Evolutionary conservation across 2,888 invertebrate genomes (phyloP).

Genomic region (Dryocosmus kuriphilus): DNA sequence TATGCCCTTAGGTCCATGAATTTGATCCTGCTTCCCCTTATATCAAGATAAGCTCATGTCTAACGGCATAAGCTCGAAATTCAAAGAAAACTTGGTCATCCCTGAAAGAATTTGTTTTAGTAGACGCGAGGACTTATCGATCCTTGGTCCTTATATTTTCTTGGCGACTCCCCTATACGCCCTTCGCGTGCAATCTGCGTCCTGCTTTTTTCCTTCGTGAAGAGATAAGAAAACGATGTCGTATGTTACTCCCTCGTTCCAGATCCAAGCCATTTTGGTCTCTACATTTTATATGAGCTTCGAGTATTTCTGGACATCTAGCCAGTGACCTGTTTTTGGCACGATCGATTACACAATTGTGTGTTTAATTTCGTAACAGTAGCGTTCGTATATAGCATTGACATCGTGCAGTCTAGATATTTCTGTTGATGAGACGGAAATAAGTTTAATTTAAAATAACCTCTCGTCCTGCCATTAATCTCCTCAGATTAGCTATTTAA

Average conservation of each 20-base stretch:
- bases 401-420: background rate
- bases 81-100: constrained; percentile 53
- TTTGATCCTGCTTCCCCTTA: background rate
- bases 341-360: constrained; percentile 13
- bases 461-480: background rate
- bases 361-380: background rate
- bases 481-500: background rate
- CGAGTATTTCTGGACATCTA: background rate
- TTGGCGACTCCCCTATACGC: constrained; percentile 58
- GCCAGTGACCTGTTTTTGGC: constrained; percentile 2
- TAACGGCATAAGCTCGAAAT: constrained; percentile 35
- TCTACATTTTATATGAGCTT: background rate
- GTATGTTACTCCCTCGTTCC: background rate
- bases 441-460: background rate
- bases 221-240: constrained; percentile 20
- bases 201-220: constrained; percentile 27
- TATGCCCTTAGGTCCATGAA: constrained; percentile 39
- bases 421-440: background rate
- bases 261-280: background rate
- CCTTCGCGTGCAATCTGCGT: constrained; percentile 42
- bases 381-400: background rate
- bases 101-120: constrained; percentile 74
- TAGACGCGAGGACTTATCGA: constrained; percentile 69
- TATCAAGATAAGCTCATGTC: constrained; percentile 27
- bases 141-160: constrained; percentile 63